phyloP scores from a whole-genome alignment of 2,113 vertebrate genomes.

The Mastomys natalensis region DNA sequence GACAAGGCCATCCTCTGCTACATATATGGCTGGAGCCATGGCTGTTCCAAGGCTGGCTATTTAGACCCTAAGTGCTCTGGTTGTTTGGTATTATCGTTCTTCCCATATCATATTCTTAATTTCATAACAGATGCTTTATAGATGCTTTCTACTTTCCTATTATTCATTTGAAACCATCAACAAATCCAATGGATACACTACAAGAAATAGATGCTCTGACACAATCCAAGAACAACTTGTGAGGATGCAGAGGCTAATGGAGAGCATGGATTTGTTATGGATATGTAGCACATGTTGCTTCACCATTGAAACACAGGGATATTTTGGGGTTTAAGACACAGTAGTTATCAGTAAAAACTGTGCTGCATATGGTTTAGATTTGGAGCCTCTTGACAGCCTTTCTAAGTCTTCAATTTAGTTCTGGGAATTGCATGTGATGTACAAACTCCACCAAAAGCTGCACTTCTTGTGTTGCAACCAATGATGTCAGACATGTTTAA shows the following conservation, averaged over 20 bases:
- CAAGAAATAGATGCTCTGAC: background rate
- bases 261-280: background rate
- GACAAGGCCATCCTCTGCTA: too few species aligned
- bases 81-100: too few species aligned
- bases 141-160: background rate
- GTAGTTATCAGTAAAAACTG: background rate
- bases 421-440: background rate
- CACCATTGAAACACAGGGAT: background rate
- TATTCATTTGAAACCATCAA: background rate
- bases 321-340: background rate
- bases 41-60: too few species aligned
- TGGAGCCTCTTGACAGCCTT: background rate
- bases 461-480: background rate
- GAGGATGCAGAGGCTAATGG: background rate
- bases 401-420: background rate
- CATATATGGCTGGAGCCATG: too few species aligned
- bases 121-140: too few species aligned
- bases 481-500: background rate
- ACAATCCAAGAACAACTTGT: background rate
- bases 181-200: background rate
- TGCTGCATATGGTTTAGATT: background rate
- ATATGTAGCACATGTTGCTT: background rate
- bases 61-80: too few species aligned
- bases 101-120: background rate
- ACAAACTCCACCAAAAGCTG: background rate